Conservation (phyloP, 2,888 invertebrate genomes). For the Cetonia aurata region DNA sequence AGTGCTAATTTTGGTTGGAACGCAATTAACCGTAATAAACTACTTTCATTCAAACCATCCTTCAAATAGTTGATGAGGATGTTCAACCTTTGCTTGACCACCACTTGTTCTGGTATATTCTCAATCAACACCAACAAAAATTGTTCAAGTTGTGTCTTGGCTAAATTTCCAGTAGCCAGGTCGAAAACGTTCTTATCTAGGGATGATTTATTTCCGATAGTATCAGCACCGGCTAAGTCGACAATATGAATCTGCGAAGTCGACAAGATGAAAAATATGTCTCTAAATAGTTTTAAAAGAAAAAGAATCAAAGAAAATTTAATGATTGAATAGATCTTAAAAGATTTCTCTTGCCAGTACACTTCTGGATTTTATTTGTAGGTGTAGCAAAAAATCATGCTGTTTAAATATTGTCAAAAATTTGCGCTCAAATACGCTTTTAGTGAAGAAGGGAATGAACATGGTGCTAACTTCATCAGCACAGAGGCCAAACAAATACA, state of each 20-base stretch:
- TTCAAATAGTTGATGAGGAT: constrained; percentile 64
- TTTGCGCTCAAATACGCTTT: no score
- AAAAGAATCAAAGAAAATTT: not conserved
- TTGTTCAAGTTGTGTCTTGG: constrained; percentile 64
- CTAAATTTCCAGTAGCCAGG: constrained; percentile 64
- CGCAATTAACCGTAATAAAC: constrained; percentile 60
- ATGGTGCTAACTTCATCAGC: constrained; percentile 5
- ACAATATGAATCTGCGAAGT: constrained; percentile 65
- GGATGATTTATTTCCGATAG: constrained; percentile 58
- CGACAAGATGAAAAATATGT: not conserved
- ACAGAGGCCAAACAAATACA: not conserved
- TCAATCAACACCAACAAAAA: constrained; percentile 57
- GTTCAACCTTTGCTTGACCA: constrained; percentile 58
- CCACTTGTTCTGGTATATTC: constrained; percentile 53
- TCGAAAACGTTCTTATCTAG: constrained; percentile 60
- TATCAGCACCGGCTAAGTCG: constrained; percentile 66
- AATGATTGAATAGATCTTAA: no score
- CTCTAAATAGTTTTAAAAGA: not conserved
- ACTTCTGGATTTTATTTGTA: not conserved
- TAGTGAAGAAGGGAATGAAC: no score
- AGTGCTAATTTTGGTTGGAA: not conserved
- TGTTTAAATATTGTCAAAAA: no score
- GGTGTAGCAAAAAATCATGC: not conserved
- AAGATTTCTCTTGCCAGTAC: no score
- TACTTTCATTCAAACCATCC: constrained; percentile 59